A percentile compares a stretch with the other conserved stretches of the same genome.
phyloP scores from a whole-genome alignment of 2,797 vertebrate species.

The Anguilla obscura region DNA sequence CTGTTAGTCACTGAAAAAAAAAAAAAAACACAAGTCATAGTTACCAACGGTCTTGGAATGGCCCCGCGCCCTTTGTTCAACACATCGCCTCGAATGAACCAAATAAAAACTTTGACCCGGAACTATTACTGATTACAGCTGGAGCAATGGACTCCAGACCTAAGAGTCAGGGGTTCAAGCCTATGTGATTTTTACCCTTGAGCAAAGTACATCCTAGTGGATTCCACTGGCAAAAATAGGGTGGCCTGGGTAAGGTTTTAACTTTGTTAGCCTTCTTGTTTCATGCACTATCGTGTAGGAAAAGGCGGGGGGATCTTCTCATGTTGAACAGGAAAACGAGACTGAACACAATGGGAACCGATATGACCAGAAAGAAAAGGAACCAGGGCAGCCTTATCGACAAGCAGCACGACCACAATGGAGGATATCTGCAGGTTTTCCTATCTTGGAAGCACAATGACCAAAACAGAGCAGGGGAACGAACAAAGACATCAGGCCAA shows the following conservation, averaged over 20 bases:
- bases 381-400: background rate
- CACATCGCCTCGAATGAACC: slow-evolving; percentile 60
- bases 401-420: background rate
- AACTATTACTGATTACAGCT: slow-evolving; percentile 64
- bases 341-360: background rate
- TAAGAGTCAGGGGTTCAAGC: slow-evolving; percentile 58
- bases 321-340: background rate
- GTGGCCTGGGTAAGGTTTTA: background rate
- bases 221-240: background rate
- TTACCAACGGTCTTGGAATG: slow-evolving; percentile 63
- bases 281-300: background rate
- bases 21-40: slow-evolving; percentile 73
- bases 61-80: slow-evolving; percentile 55
- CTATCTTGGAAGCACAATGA: background rate
- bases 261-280: background rate
- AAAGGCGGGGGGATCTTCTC: background rate
- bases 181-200: slow-evolving; percentile 19
- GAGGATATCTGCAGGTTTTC: background rate
- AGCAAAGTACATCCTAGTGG: background rate
- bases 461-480: background rate
- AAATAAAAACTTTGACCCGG: slow-evolving; percentile 72
- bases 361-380: background rate
- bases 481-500: background rate
- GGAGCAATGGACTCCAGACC: slow-evolving; percentile 55
- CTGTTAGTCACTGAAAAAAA: slow-evolving; percentile 76